These are phyloP conservation scores for Macrochelys suwanniensis DNA, from an alignment of 2,797 vertebrate genomes.

Conservation along the genomic window DNA sequence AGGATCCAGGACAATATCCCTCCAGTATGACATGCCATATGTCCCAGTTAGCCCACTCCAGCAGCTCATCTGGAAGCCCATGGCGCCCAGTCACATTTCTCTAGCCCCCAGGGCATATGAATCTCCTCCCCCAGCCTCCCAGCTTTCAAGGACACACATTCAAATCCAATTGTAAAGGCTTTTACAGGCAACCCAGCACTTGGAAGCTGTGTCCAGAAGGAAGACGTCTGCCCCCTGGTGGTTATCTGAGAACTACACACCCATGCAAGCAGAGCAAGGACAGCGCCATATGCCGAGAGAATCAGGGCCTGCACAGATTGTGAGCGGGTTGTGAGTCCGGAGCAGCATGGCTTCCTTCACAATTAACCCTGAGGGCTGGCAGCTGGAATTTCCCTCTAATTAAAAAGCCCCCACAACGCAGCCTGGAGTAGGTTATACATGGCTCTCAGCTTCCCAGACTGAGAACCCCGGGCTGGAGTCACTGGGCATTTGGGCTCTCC, in stretches of 20 bases:
- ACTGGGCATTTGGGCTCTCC: neutral
- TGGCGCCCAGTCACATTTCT: neutral
- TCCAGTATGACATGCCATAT: neutral
- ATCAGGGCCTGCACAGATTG: neutral
- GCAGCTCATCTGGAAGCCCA: neutral
- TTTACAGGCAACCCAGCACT: neutral
- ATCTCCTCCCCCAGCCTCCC: neutral
- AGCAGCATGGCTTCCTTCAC: too few relatives aligned
- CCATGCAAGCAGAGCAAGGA: neutral
- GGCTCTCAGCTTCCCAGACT: neutral
- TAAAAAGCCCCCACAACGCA: neutral
- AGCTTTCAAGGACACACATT: neutral
- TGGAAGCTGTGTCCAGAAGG: neutral
- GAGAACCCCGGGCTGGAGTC: neutral
- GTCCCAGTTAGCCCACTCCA: too few relatives aligned
- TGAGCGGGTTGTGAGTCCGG: neutral
- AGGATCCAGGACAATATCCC: too few relatives aligned
- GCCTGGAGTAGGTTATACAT: neutral
- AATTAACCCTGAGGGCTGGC: neutral
- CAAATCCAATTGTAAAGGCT: neutral
- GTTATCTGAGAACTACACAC: neutral
- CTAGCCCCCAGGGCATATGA: neutral
- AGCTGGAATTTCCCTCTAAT: neutral
- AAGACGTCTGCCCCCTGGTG: neutral
- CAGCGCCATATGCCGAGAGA: too few relatives aligned